Conservation (phyloP, 2,797 vertebrate species). For the Gymnocypris eckloni region DNA sequence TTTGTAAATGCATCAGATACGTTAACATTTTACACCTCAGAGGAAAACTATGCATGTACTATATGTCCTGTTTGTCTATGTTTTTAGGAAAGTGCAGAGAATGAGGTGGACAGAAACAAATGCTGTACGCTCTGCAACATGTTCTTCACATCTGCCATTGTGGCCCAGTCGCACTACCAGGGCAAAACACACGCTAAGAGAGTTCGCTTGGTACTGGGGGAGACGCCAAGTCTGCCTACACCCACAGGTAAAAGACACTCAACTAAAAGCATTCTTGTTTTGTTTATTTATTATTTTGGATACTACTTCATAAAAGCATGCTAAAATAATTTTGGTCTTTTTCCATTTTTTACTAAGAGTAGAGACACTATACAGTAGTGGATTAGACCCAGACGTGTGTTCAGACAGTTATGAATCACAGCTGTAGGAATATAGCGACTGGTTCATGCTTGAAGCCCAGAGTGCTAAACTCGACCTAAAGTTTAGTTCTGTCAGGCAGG, state of each 20-base stretch:
- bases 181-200: conserved; percentile 87
- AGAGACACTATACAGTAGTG: conserved; percentile 16
- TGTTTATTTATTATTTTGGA: not conserved
- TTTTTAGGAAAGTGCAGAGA: conserved; percentile 74
- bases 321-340: not conserved
- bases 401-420: conserved; percentile 49
- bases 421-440: conserved; percentile 19
- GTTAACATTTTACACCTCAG: not conserved
- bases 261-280: not conserved
- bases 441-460: conserved; percentile 32
- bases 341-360: conserved; percentile 10
- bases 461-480: conserved; percentile 25
- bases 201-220: conserved; percentile 83
- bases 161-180: conserved; percentile 88
- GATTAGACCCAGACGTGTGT: conserved; percentile 23
- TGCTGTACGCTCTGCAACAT: conserved; percentile 88
- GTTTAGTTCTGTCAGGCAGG: conserved; percentile 26
- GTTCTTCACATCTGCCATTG: conserved; percentile 88
- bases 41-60: not conserved
- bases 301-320: conserved; percentile 2
- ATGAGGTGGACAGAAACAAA: conserved; percentile 86
- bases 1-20: not conserved
- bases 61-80: no score
- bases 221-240: conserved; percentile 72
- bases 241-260: conserved; percentile 68